A percentile compares a stretch with the other conserved stretches of the same genome.
Evolutionary conservation across 2,797 vertebrate genomes (phyloP).

Genomic region (Garrulus glandarius): DNA sequence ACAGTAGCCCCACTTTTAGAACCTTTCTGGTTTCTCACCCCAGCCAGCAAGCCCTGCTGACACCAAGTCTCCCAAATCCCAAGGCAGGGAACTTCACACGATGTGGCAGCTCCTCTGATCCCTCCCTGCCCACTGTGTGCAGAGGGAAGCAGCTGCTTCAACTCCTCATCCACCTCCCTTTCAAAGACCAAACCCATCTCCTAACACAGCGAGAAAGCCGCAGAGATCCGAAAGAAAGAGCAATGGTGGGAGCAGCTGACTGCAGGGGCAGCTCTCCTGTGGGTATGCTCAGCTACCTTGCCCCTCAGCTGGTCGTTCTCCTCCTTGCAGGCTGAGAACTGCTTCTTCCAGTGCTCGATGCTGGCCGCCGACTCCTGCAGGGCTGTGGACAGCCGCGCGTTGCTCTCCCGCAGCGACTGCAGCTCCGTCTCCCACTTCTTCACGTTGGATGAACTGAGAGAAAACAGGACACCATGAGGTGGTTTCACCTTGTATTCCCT

Average conservation of each 20-base stretch:
- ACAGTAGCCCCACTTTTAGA: neutral
- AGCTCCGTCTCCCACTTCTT: slow-evolving; percentile 95
- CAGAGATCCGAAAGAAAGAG: neutral
- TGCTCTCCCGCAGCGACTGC: slow-evolving; percentile 91
- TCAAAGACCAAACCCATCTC: neutral
- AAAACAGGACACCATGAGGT: neutral
- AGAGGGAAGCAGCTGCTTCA: neutral
- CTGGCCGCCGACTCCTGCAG: slow-evolving; percentile 91
- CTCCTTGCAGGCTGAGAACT: slow-evolving; percentile 86
- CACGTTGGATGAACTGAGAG: slow-evolving; percentile 82
- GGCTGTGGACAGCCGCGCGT: slow-evolving; percentile 84
- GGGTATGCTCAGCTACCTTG: slow-evolving; percentile 76
- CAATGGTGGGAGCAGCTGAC: neutral
- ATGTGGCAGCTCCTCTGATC: neutral
- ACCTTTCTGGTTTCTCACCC: neutral
- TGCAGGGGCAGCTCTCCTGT: neutral
- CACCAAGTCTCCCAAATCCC: neutral
- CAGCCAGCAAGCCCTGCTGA: neutral
- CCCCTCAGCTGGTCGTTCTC: slow-evolving; percentile 87
- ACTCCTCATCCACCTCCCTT: neutral
- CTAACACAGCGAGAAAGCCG: neutral
- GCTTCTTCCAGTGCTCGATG: slow-evolving; percentile 92
- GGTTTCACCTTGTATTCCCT: neutral
- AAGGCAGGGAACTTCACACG: fast-evolving
- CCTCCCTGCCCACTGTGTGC: neutral